Conservation (phyloP, 2,888 invertebrate genomes). For the Philhelius pedissequus region DNA sequence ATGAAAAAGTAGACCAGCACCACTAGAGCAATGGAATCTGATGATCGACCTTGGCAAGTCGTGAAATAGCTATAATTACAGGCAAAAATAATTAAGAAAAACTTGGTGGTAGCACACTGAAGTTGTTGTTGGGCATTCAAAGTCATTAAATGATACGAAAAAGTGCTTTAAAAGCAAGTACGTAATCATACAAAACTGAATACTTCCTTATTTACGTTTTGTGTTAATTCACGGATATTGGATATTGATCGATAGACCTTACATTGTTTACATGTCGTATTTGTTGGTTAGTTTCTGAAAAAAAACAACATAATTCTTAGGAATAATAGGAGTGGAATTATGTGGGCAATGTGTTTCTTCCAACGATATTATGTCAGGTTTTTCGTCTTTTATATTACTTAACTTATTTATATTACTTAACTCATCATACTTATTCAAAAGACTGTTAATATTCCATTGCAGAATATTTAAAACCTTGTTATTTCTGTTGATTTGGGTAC, state of each 20-base stretch:
- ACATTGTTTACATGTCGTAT: conserved; percentile 25
- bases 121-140: no score
- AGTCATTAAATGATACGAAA: no score
- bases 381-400: conserved; percentile 7
- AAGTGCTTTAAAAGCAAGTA: no score
- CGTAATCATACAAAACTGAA: no score
- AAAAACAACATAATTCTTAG: conserved; percentile 14
- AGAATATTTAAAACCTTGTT: conserved; percentile 7
- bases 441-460: conserved; percentile 40
- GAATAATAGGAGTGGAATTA: not conserved
- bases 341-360: conserved; percentile 34
- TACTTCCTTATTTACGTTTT: not conserved
- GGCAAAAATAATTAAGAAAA: no score
- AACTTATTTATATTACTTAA: conserved; percentile 23
- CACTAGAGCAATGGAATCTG: no score
- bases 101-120: no score
- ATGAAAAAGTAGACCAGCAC: no score
- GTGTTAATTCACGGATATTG: not conserved
- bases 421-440: conserved; percentile 24
- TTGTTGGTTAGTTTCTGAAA: conserved; percentile 1
- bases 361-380: not conserved
- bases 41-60: no score
- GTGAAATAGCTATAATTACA: no score
- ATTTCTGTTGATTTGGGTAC: not conserved
- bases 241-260: not conserved